Base-by-base conservation (phyloP, 1,140 invertebrate genomes). In the Scaptodrosophila lebanonensis region DNA sequence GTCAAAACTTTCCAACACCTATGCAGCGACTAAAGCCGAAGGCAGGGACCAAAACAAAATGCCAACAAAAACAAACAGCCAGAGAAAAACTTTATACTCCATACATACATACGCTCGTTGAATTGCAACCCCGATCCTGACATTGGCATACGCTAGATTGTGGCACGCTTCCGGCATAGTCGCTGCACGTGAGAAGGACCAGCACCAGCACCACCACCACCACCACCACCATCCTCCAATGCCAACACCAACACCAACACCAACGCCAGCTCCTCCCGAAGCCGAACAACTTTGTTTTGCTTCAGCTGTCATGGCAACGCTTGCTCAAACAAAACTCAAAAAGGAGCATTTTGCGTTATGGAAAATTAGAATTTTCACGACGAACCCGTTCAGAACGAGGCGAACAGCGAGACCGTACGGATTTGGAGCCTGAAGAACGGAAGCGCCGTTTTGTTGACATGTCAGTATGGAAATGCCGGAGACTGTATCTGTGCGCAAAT, bases 391-490 rank as follows among this genome's bases (percentile, higher is more conserved):
- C 75, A 79, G 68, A 79, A 73, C 75, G 73, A 32, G 43, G 58
- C 49, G 65, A 65, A 45, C 54, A 25, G 73, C 44, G 60, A 50
- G 42, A 64, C 25, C 25, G 42, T 30, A 47, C 39, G 33, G 22
- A 57, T 15, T 32, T 15, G n/a, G 47, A 39, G 73, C 44, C 35
- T 61, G 44, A 43, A 4, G 13, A 15, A 12, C 6, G n/a, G 2
- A 4, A 30, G 33, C 50, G 13, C 13, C 2, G 16, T n/a, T n/a
- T n/a, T n/a, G n/a, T n/a, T n/a, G 73, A 59, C 67, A 71, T 73
- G 75, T 54, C 68, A 82, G 66, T 63, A 79, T 82, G 75, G 83
- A 85, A 27, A 65, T 85, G 47, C 79, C 83, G 22, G 83, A 85
- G 7, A 66, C 68, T 45, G 83, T 85, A 43, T 85, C 83, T 11